phyloP scores from a whole-genome alignment of 2,113 vertebrate species.

The Epinephelus moara region DNA sequence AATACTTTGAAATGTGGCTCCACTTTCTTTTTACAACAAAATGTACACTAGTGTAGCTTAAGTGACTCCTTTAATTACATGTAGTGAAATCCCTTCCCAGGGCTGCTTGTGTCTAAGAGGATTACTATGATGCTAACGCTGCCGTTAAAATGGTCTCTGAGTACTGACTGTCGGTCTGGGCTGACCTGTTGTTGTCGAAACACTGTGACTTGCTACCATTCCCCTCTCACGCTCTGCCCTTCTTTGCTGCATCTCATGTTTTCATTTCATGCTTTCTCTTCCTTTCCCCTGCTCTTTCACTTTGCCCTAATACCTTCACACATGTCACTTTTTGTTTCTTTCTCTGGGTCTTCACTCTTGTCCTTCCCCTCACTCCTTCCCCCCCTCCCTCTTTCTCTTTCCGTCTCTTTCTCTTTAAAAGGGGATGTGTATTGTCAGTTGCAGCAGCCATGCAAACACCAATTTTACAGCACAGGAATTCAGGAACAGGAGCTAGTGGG shows the following conservation, averaged over 20 bases:
- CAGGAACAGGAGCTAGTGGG: conserved; percentile 15
- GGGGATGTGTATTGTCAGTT: conserved; percentile 87
- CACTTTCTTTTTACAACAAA: background rate
- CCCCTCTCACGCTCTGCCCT: background rate
- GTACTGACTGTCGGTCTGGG: conserved; percentile 21
- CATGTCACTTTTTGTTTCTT: conserved; percentile 33
- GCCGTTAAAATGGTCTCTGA: conserved; percentile 30
- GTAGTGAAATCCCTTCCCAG: conserved; percentile 26
- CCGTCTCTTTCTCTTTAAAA: conserved; percentile 57
- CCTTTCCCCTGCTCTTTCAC: conserved; percentile 8
- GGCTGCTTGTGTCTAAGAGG: conserved; percentile 44
- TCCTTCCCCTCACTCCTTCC: background rate
- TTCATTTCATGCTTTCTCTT: conserved; percentile 25
- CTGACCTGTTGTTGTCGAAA: conserved; percentile 19
- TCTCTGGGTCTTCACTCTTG: background rate
- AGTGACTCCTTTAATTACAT: conserved; percentile 38
- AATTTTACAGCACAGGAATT: conserved; percentile 88
- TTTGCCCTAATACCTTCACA: conserved; percentile 29
- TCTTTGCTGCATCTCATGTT: conserved; percentile 13
- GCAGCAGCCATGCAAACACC: conserved; percentile 91
- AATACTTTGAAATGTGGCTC: background rate
- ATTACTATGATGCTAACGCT: conserved; percentile 46
- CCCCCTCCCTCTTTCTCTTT: background rate
- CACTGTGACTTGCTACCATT: background rate
- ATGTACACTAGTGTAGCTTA: background rate